Evolutionary conservation across 2,797 vertebrate genomes (phyloP), one percentile per base, ranked within the genome.

Genomic region (Todus mexicanus): DNA sequence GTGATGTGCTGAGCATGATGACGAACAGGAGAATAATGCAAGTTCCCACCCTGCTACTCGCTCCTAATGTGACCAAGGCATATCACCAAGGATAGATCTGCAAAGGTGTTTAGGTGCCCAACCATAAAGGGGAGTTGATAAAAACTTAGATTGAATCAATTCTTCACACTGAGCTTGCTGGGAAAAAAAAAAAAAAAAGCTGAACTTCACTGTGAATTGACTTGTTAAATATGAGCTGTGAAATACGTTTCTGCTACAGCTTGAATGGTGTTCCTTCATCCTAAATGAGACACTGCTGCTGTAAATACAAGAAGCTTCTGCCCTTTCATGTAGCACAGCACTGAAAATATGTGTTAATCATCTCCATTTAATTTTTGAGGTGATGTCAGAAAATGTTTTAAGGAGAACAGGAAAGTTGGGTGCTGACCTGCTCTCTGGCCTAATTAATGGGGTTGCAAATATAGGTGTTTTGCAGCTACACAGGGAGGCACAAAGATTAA

Each of bases 291-390:
- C 12, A 45, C 82, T 91, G 91, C 33, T 64, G 71, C 81, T 76
- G 37, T 48, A 94, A 78, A 91, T 10, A 91, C 26, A 65, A 45
- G 40, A 53, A 22, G 78, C 31, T 84, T 93, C 54, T 75, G 61
- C 54, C 21, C 37, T 93, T 84, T 84, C 48, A 68, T 2, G 20
- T 38, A 54, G 61, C 71, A 53, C 50, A 91, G 50, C 59, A 54
- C 29, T 71, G 82, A 91, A 94, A 93, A 86, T 63, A 84, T 83
- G 51, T 87, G 84, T 96, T 94, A 92, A 93, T 93, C 66, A 79
- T 79, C 61, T 54, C 71, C 56, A 25, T 90, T 83, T 95, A 89
- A 92, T 94, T 94, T 90, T 60, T 60, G 74, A 92, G 68, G 65
- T 15, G 9, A 53, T 76, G 72, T 64, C 81, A 96, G 68, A 96